Conservation (phyloP, 2,113 vertebrate species). For the Cardinalis cardinalis region DNA sequence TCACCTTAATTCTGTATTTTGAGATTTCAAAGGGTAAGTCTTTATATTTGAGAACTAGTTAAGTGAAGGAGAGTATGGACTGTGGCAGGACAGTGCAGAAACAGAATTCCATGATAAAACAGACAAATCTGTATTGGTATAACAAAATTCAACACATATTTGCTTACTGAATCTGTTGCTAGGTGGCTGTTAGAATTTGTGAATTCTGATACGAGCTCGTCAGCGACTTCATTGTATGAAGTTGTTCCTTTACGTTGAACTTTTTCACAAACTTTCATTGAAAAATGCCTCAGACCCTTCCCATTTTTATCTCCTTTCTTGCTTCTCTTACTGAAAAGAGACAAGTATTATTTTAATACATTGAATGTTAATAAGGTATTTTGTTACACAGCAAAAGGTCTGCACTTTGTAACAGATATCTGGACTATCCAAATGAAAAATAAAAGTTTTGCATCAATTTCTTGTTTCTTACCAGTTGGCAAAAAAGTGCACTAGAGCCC, state of each 20-base stretch:
- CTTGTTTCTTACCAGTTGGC: not conserved
- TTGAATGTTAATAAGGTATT: not conserved
- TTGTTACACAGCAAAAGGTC: not conserved
- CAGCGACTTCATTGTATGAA: constrained; percentile 87
- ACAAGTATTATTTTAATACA: not conserved
- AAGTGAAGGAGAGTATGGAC: not conserved
- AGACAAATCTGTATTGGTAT: not conserved
- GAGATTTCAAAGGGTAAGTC: not conserved
- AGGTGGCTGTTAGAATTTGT: constrained; percentile 78
- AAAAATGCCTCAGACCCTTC: constrained; percentile 87
- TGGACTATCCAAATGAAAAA: not conserved
- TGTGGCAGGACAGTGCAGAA: not conserved
- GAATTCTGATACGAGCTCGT: constrained; percentile 86
- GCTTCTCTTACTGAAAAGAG: constrained; percentile 77
- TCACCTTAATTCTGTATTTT: not conserved
- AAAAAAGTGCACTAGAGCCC: not conserved
- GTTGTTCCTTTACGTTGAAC: constrained; percentile 88
- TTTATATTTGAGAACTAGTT: not conserved
- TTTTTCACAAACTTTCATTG: constrained; percentile 92
- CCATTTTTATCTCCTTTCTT: constrained; percentile 89
- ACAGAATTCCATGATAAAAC: not conserved
- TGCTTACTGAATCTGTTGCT: constrained; percentile 79
- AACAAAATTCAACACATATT: not conserved
- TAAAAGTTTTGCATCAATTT: not conserved
- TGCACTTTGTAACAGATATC: not conserved